phyloP scores from a whole-genome alignment of 2,113 vertebrate species.

The Meleagris gallopavo region DNA sequence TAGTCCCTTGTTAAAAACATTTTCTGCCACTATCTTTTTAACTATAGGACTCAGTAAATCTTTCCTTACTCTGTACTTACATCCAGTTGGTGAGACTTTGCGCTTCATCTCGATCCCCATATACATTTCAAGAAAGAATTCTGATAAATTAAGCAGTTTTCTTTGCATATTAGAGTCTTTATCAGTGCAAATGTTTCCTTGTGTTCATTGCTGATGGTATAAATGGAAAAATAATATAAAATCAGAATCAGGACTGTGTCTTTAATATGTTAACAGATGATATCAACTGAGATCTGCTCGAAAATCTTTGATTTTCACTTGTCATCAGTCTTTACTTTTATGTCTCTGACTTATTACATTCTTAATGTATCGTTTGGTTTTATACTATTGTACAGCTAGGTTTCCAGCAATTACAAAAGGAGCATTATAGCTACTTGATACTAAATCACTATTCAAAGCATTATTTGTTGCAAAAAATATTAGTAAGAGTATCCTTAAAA shows the following conservation, averaged over 20 bases:
- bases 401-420: background rate
- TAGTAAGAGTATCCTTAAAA: background rate
- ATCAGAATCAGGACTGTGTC: background rate
- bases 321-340: background rate
- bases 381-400: background rate
- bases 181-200: background rate
- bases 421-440: background rate
- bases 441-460: slow-evolving; percentile 1
- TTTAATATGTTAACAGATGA: background rate
- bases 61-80: slow-evolving; percentile 30
- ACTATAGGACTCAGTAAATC: background rate
- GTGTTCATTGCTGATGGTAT: background rate
- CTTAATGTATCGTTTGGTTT: background rate
- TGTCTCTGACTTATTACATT: background rate
- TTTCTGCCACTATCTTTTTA: slow-evolving; percentile 64
- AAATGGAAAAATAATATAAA: background rate
- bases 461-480: slow-evolving; percentile 26
- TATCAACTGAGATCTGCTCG: background rate
- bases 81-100: background rate
- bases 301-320: background rate
- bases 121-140: background rate
- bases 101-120: background rate
- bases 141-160: background rate
- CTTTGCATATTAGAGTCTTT: background rate
- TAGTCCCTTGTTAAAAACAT: slow-evolving; percentile 72